A percentile compares a stretch with the other conserved stretches of the same genome.
These are phyloP conservation scores for Malurus melanocephalus DNA, from an alignment of 2,113 vertebrate genomes.

Conservation along the genomic window DNA sequence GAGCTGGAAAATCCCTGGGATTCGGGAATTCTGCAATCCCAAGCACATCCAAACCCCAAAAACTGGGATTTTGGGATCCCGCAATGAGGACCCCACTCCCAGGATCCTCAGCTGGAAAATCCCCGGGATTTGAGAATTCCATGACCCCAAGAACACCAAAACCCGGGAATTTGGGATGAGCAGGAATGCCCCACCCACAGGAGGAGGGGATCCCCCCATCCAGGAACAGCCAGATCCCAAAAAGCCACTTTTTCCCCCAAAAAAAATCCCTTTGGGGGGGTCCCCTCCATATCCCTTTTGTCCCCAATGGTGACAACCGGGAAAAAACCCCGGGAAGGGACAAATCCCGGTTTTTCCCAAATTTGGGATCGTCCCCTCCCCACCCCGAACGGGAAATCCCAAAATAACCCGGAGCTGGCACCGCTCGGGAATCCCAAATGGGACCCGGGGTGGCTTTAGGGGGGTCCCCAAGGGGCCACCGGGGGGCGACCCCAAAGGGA, in stretches of 20 bases:
- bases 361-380: not conserved
- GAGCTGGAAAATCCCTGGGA: no score
- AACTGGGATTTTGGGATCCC: no score
- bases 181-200: not conserved
- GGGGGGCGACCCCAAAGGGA: not conserved
- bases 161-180: not conserved
- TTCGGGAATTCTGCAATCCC: no score
- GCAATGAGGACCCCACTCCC: no score
- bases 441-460: not conserved
- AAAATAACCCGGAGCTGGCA: not conserved
- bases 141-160: no score
- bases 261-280: not conserved
- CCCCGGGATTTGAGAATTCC: no score
- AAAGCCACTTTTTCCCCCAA: not conserved
- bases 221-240: no score
- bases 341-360: not conserved
- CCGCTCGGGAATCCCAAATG: not conserved
- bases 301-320: not conserved
- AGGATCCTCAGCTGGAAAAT: no score
- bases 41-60: no score
- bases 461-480: not conserved
- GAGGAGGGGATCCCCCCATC: not conserved
- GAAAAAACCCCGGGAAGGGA: not conserved
- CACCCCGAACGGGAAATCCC: not conserved
- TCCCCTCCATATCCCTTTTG: not conserved